These are phyloP conservation scores for Girardinichthys multiradiatus DNA, from an alignment of 2,113 vertebrate species.

Conservation along the genomic window DNA sequence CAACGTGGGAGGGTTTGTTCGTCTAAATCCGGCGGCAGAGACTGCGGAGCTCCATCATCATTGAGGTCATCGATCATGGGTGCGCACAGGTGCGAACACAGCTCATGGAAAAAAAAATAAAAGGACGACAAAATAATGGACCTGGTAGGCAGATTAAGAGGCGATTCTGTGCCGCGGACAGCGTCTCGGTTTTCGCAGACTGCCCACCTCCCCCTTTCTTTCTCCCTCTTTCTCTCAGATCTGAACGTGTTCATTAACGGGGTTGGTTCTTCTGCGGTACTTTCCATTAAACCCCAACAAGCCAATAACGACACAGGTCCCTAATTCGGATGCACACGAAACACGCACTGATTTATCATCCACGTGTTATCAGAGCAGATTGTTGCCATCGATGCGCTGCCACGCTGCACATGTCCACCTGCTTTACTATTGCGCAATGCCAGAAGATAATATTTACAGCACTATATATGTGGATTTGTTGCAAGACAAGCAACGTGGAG, in stretches of 20 bases:
- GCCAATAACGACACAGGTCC: slow-evolving; percentile 11
- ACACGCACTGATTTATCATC: slow-evolving; percentile 31
- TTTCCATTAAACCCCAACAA: slow-evolving; percentile 7
- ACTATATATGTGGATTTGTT: neutral
- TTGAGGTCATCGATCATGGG: slow-evolving; percentile 16
- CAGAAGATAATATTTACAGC: slow-evolving; percentile 4
- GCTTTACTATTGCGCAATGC: slow-evolving; percentile 7
- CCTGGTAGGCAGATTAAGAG: slow-evolving; percentile 3
- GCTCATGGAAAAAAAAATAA: neutral
- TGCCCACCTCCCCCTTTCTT: neutral
- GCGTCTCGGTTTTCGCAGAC: slow-evolving; percentile 42
- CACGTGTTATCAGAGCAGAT: slow-evolving; percentile 36
- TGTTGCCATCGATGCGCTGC: neutral
- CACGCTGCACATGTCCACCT: neutral
- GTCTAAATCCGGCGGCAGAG: slow-evolving; percentile 1
- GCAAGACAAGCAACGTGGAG: neutral
- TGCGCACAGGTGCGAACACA: slow-evolving; percentile 30
- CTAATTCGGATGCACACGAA: slow-evolving; percentile 16
- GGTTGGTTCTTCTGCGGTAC: slow-evolving; percentile 34
- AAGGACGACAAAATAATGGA: slow-evolving; percentile 4
- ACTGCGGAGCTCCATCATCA: slow-evolving; percentile 13
- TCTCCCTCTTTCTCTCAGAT: neutral
- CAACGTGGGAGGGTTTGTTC: neutral
- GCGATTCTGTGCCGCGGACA: slow-evolving; percentile 64
- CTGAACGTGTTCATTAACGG: slow-evolving; percentile 7